Conservation (phyloP, 2,888 invertebrate genomes). For the Eustalomyia histrio region DNA sequence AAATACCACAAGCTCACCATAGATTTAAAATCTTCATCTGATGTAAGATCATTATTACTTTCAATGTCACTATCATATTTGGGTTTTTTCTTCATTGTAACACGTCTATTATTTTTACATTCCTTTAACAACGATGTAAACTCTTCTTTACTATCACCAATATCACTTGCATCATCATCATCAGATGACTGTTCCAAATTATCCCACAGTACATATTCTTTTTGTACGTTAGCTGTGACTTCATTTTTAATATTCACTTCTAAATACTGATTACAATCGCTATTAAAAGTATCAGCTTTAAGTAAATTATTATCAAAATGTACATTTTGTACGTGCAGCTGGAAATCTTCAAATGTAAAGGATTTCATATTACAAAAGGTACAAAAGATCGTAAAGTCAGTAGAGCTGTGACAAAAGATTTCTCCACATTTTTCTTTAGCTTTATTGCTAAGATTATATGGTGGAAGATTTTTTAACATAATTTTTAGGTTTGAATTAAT, state of each 20-base stretch:
- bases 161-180: slow-evolving; percentile 35
- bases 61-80: slow-evolving; percentile 50
- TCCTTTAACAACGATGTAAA: slow-evolving; percentile 66
- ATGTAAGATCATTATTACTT: slow-evolving; percentile 54
- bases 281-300: slow-evolving; percentile 43
- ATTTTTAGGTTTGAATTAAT: background rate
- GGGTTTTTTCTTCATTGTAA: slow-evolving; percentile 15
- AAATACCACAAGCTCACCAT: slow-evolving; percentile 22
- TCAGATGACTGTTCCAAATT: slow-evolving; percentile 26
- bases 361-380: slow-evolving; percentile 73
- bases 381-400: slow-evolving; percentile 73
- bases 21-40: slow-evolving; percentile 59
- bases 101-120: slow-evolving; percentile 51
- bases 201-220: slow-evolving; percentile 42
- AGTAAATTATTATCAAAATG: slow-evolving; percentile 70
- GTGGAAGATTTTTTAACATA: slow-evolving; percentile 57
- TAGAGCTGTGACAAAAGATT: slow-evolving; percentile 73
- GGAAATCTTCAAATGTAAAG: slow-evolving; percentile 73
- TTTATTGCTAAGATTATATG: slow-evolving; percentile 40
- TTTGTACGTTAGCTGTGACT: background rate
- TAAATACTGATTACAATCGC: slow-evolving; percentile 41
- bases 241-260: slow-evolving; percentile 56
- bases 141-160: slow-evolving; percentile 34
- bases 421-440: slow-evolving; percentile 75
- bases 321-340: slow-evolving; percentile 73